Evolutionary conservation across 2,113 vertebrate species (phyloP), one percentile per base, ranked within the genome.

Genomic region (Leucopsar rothschildi): DNA sequence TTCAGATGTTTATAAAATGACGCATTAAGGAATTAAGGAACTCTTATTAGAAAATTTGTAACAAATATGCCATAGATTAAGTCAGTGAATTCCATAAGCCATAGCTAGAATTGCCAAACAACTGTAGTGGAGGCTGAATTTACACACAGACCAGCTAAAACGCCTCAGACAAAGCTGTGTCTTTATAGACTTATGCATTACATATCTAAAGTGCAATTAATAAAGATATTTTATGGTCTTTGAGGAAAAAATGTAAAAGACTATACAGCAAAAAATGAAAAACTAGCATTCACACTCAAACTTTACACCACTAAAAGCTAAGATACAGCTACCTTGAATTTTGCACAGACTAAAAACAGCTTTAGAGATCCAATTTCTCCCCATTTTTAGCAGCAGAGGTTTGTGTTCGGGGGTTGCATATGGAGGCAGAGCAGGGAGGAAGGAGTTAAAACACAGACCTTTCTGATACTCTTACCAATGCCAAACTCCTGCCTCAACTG

Each of bases 301-400:
- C 39, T 45, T 39, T 5, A 39, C 5, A 49, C 3, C 15, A 65
- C 45, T 47, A 64, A 70, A 75, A 49, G 28, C 27, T n/a, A 53
- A 78, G 31, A 40, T 5, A 49, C 2, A 49, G 21, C 17, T 31
- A 49, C 6, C 7, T 44, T 53, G 23, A 88, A 56, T 80, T 88
- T 42, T 35, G 10, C 31, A 29, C 19, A 64, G 12, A 82, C 8
- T 53, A 37, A 42, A 69, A 15, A 12, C 25, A 55, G 27, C 5
- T 76, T 25, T 23, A 69, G n/a, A 6, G 7, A 31, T 31, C 18
- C 4, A 3, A 37, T 40, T 55, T 21, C 45, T 40, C 21, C 9
- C 14, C 9, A 19, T 47, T 31, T 35, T 55, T 11, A 31, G 20
- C 1, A 0, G 28, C 1, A 0, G 4, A 28, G 15, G 12, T 53